These are phyloP conservation scores for Stegana nigrithorax DNA, from an alignment of 2,888 invertebrate species.

Conservation along the genomic window DNA sequence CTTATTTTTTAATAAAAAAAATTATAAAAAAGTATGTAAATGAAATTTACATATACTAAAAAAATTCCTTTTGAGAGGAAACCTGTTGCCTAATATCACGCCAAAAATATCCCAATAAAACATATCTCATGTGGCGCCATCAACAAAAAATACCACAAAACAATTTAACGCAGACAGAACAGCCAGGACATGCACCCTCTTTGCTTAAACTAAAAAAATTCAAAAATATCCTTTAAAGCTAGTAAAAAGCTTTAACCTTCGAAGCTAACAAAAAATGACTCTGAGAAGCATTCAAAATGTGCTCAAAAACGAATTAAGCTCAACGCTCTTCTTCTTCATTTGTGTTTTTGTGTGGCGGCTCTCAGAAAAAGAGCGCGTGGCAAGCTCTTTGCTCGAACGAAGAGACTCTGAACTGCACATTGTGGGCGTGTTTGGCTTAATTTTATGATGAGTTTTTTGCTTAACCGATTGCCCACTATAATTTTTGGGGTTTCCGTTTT, in stretches of 20 bases:
- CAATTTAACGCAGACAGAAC: not conserved
- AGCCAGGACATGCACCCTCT: conserved; percentile 43
- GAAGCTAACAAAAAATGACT: conserved; percentile 18
- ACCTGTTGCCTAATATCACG: too few species aligned
- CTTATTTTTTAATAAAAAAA: too few species aligned
- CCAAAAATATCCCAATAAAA: too few species aligned
- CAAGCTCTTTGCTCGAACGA: conserved; percentile 58
- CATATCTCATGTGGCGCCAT: not conserved
- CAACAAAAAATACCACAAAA: not conserved
- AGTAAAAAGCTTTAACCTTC: not conserved
- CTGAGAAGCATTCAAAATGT: conserved; percentile 21
- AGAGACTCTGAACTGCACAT: too few species aligned
- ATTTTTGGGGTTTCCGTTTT: conserved; percentile 29
- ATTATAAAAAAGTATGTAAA: too few species aligned
- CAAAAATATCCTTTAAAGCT: conserved; percentile 10
- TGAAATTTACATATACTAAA: too few species aligned
- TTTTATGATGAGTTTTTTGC: too few species aligned
- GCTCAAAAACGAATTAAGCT: conserved; percentile 31
- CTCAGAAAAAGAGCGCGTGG: conserved; percentile 28
- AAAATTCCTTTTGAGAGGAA: too few species aligned
- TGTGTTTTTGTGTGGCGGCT: conserved; percentile 5
- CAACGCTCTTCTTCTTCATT: too few species aligned
- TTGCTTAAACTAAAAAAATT: not conserved
- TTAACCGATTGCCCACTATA: conserved; percentile 20
- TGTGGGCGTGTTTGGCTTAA: conserved; percentile 40